Evolutionary conservation across 2,113 vertebrate species (phyloP).

Genomic region (Ancistrus triradiatus): DNA sequence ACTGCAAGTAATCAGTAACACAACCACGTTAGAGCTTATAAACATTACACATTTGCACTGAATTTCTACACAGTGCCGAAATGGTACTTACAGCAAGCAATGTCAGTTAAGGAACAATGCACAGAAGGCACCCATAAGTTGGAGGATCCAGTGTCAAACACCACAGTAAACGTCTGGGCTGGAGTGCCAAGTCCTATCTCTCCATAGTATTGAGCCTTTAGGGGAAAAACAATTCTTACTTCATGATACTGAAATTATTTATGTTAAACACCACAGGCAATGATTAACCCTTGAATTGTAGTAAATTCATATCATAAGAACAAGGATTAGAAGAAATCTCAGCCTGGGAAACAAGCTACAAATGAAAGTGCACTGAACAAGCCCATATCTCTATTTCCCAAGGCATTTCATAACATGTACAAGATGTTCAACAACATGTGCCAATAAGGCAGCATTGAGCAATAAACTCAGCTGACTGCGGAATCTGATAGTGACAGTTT

Average conservation of each 20-base stretch:
- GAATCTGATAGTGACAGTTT: background rate
- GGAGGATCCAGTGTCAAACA: conserved; percentile 95
- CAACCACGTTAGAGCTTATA: background rate
- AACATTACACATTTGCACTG: background rate
- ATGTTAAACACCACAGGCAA: background rate
- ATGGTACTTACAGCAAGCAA: conserved; percentile 86
- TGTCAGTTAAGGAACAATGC: conserved; percentile 77
- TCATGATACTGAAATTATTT: background rate
- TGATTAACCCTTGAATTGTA: too few species aligned
- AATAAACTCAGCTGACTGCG: background rate
- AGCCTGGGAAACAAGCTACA: too few species aligned
- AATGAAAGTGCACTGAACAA: too few species aligned
- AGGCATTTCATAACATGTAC: background rate
- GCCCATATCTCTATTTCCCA: too few species aligned
- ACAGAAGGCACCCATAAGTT: conserved; percentile 95
- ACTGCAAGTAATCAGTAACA: conserved; percentile 60
- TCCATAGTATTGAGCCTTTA: conserved; percentile 91
- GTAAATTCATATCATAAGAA: too few species aligned
- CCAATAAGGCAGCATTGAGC: background rate
- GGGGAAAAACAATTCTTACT: background rate
- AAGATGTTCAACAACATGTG: background rate
- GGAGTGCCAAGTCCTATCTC: conserved; percentile 84
- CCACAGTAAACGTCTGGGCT: conserved; percentile 82
- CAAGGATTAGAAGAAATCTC: too few species aligned
- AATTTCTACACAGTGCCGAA: background rate